Conservation (phyloP, 2,888 invertebrate genomes). For the Mythimna pallens region DNA sequence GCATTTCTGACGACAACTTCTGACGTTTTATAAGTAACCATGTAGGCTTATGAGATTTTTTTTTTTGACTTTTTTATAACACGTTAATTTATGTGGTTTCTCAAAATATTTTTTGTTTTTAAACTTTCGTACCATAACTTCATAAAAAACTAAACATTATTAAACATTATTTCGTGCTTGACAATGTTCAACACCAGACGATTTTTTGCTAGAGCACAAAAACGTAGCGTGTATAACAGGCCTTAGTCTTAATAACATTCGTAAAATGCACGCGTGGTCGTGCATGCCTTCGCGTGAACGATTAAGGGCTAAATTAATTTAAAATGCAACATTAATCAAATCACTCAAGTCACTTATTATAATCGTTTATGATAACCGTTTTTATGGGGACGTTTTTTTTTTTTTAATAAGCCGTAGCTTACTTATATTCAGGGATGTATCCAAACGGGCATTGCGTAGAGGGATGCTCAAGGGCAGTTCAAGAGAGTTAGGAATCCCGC, state of each 20-base stretch:
- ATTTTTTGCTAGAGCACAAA: constrained; percentile 18
- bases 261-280: constrained; percentile 47
- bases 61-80: no score
- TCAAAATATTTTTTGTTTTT: no score
- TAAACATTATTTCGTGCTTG: constrained; percentile 9
- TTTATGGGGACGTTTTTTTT: not conserved
- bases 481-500: no score
- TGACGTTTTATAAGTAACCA: no score
- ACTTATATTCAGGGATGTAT: no score
- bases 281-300: constrained; percentile 50
- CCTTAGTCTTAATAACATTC: constrained; percentile 51
- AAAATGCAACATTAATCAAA: constrained; percentile 52
- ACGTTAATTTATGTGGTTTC: no score
- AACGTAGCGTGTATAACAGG: constrained; percentile 47
- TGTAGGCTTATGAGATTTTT: no score
- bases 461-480: no score
- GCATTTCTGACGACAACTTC: no score
- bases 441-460: no score
- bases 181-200: not conserved
- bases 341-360: constrained; percentile 9
- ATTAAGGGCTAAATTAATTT: constrained; percentile 55
- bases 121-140: no score
- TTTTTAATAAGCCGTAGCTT: not conserved
- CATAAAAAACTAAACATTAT: not conserved
- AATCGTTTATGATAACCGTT: constrained; percentile 1